These are phyloP conservation scores for Channa maculata DNA, from an alignment of 2,113 vertebrate species.

Conservation along the genomic window DNA sequence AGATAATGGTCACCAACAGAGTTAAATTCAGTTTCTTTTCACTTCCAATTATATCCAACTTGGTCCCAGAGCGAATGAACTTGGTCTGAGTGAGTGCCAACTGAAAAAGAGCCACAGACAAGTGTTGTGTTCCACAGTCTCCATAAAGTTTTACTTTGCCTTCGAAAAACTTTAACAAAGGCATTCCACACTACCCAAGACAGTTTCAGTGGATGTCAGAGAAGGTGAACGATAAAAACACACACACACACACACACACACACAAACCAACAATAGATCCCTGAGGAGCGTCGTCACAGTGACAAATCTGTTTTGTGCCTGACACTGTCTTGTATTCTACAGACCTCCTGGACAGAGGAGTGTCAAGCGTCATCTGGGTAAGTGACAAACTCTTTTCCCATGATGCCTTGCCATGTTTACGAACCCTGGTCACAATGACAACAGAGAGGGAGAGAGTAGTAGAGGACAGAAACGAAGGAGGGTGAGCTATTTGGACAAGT, in stretches of 20 bases:
- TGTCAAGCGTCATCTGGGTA: constrained; percentile 64
- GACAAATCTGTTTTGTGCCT: constrained; percentile 65
- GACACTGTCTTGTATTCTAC: constrained; percentile 63
- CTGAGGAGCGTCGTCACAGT: constrained; percentile 36
- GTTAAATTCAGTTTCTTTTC: constrained; percentile 20
- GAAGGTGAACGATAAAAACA: constrained; percentile 28
- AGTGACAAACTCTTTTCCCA: constrained; percentile 75
- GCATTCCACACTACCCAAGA: not conserved
- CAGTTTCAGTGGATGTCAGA: constrained; percentile 27
- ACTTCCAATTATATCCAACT: constrained; percentile 27
- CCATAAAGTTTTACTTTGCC: constrained; percentile 13
- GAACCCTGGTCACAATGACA: constrained; percentile 46
- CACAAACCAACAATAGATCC: constrained; percentile 48
- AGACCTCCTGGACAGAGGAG: constrained; percentile 55
- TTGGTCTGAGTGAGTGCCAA: not conserved
- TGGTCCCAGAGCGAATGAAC: not conserved
- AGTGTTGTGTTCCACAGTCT: not conserved
- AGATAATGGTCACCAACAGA: constrained; percentile 39
- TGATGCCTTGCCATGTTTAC: constrained; percentile 66
- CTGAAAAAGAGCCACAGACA: not conserved
- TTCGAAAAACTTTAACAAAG: constrained; percentile 20
- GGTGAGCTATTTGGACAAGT: constrained; percentile 36
- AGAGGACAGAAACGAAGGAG: constrained; percentile 1
- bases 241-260: not conserved
- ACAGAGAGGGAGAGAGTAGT: constrained; percentile 29